Evolutionary conservation across 2,797 vertebrate genomes (phyloP).

Genomic region (Microcaecilia unicolor): DNA sequence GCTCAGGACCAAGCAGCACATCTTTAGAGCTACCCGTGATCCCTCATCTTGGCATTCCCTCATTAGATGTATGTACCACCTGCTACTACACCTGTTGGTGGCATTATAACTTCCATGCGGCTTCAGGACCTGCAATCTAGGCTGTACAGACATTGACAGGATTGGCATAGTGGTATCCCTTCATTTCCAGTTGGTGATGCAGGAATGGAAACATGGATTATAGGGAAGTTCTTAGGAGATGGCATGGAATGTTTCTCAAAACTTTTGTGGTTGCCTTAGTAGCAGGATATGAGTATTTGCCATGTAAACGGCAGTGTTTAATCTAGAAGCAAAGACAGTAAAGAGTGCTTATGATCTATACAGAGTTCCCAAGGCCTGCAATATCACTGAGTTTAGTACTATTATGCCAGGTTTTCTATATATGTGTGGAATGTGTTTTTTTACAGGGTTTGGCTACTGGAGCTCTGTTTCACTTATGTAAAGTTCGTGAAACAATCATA

Average conservation of each 20-base stretch:
- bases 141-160: conserved; percentile 41
- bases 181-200: conserved; percentile 17
- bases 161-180: conserved; percentile 20
- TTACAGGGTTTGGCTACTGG: too few species aligned
- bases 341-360: conserved; percentile 9
- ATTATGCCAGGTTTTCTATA: too few species aligned
- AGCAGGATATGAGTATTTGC: conserved; percentile 2
- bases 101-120: conserved; percentile 30
- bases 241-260: conserved; percentile 1
- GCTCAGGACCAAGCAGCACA: too few species aligned
- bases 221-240: conserved; percentile 25
- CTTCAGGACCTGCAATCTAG: conserved; percentile 29
- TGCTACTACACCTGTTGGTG: too few species aligned
- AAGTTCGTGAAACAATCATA: too few species aligned
- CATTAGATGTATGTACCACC: too few species aligned
- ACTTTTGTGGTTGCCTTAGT: neutral
- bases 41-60: too few species aligned
- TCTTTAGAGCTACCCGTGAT: too few species aligned
- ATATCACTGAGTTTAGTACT: too few species aligned
- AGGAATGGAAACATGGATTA: neutral
- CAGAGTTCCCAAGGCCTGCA: too few species aligned
- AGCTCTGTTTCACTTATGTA: too few species aligned
- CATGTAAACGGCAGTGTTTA: conserved; percentile 11
- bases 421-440: too few species aligned
- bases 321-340: conserved; percentile 47